Conservation (phyloP, 23 tunicate species). For the Corella eumyota region DNA sequence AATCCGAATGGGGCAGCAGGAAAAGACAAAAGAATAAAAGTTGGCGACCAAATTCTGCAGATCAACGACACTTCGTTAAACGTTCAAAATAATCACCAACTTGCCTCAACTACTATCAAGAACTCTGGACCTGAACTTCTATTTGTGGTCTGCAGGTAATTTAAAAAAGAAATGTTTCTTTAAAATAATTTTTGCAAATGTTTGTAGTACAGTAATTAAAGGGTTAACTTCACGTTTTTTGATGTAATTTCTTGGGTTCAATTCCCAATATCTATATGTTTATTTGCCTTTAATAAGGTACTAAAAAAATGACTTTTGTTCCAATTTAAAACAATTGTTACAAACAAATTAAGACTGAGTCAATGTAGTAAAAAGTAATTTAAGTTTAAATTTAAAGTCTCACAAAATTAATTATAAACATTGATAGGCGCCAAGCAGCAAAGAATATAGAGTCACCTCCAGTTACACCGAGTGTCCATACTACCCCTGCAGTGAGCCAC, state of each 20-base stretch:
- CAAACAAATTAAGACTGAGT: too few relatives aligned
- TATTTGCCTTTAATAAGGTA: too few relatives aligned
- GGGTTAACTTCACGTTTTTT: neutral
- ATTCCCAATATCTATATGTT: too few relatives aligned
- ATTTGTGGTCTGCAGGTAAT: constrained; percentile 32
- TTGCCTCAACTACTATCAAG: constrained; percentile 51
- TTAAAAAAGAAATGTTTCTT: neutral
- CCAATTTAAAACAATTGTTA: too few relatives aligned
- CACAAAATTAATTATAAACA: too few relatives aligned
- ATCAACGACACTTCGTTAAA: constrained; percentile 53
- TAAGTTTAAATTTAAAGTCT: too few relatives aligned
- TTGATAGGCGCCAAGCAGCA: too few relatives aligned
- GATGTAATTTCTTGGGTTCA: too few relatives aligned
- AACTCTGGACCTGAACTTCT: constrained; percentile 26
- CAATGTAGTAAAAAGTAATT: too few relatives aligned
- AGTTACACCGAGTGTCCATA: neutral
- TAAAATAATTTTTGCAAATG: neutral
- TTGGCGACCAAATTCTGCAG: constrained; percentile 80
- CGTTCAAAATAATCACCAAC: constrained; percentile 53
- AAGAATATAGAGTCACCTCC: too few relatives aligned
- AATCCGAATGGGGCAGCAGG: constrained; percentile 89
- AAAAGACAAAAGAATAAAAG: constrained; percentile 58
- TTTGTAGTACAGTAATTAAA: neutral
- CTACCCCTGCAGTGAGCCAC: constrained; percentile 4
- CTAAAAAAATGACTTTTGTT: too few relatives aligned